phyloP scores from a whole-genome alignment of 2,797 vertebrate species.

The Smutsia temminckii region DNA sequence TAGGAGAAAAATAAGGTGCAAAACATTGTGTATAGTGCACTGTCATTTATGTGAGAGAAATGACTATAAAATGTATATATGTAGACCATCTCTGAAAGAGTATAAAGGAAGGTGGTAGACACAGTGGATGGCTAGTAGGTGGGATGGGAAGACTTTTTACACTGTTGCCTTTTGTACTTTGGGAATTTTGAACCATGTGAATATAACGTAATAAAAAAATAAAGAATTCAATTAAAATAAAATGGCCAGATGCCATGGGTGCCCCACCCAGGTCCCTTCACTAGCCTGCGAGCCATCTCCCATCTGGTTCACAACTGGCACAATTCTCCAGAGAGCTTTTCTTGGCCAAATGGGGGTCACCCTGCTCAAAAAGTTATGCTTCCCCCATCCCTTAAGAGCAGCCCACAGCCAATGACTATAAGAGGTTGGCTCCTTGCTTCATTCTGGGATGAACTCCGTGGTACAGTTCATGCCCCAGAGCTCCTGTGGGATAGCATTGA shows the following conservation, averaged over 20 bases:
- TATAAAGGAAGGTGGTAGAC: background rate
- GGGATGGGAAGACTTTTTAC: background rate
- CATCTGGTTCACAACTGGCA: background rate
- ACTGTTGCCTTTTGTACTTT: background rate
- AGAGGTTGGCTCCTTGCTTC: background rate
- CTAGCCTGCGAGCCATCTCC: background rate
- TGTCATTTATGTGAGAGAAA: background rate
- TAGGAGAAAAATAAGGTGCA: background rate
- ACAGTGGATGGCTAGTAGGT: background rate
- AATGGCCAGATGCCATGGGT: background rate
- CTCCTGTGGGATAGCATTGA: background rate
- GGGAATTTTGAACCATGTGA: background rate
- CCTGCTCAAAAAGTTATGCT: background rate
- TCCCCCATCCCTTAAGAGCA: background rate
- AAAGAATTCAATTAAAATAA: background rate
- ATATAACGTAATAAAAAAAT: background rate
- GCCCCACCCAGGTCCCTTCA: background rate
- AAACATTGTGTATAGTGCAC: background rate
- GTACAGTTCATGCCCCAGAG: background rate
- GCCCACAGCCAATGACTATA: background rate
- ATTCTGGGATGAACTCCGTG: rapidly evolving
- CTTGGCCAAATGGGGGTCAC: background rate
- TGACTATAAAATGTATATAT: background rate
- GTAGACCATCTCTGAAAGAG: background rate
- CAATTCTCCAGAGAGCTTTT: background rate